phyloP scores from a whole-genome alignment of 2,888 invertebrate genomes.

The Protodeltote pygarga region DNA sequence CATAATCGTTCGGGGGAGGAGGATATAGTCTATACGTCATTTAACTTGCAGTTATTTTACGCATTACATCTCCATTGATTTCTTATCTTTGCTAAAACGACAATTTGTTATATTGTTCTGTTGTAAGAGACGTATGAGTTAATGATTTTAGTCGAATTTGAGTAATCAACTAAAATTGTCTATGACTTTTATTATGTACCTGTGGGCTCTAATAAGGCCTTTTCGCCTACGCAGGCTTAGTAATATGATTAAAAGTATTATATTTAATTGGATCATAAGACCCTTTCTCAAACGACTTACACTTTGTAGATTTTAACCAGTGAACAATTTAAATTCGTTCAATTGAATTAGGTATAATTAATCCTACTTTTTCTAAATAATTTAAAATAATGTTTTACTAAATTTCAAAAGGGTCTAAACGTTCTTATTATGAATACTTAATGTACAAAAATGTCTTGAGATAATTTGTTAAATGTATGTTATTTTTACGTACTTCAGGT shows the following conservation, averaged over 20 bases:
- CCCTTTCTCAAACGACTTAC: slow-evolving; percentile 6
- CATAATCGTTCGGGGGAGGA: too few relatives aligned
- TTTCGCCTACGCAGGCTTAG: slow-evolving; percentile 1
- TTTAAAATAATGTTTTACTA: too few relatives aligned
- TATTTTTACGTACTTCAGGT: slow-evolving; percentile 20
- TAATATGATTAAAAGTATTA: slow-evolving; percentile 37
- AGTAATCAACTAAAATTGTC: slow-evolving; percentile 28
- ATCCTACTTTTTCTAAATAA: too few relatives aligned
- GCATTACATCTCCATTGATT: slow-evolving; percentile 6
- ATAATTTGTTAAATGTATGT: slow-evolving; percentile 6
- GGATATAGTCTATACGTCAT: too few relatives aligned
- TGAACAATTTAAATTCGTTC: too few relatives aligned
- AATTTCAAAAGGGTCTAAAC: background rate
- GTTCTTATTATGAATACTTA: background rate
- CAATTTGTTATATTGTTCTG: slow-evolving; percentile 21
- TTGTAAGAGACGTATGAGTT: slow-evolving; percentile 27
- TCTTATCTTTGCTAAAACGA: slow-evolving; percentile 2
- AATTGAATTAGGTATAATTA: too few relatives aligned
- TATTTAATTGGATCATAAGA: slow-evolving; percentile 23
- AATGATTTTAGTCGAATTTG: slow-evolving; percentile 31
- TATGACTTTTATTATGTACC: slow-evolving; percentile 3
- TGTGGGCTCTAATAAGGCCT: slow-evolving; percentile 11
- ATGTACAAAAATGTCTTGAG: slow-evolving; percentile 3
- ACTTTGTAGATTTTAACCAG: too few relatives aligned
- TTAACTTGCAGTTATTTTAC: background rate